Evolutionary conservation across 2,888 invertebrate genomes (phyloP).

Genomic region (Aspidapion aeneum): DNA sequence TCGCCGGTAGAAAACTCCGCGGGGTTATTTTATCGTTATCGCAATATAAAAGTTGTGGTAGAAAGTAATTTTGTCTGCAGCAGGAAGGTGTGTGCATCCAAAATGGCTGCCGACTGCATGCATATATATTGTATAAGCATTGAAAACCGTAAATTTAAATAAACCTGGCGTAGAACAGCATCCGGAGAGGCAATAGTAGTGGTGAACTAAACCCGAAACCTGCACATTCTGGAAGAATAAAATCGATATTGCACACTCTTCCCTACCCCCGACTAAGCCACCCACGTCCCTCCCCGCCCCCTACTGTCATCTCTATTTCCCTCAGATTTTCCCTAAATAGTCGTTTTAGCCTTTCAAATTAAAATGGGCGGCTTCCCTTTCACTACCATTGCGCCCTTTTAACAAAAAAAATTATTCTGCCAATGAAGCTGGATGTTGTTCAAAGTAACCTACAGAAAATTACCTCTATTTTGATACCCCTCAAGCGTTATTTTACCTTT

Average conservation of each 20-base stretch:
- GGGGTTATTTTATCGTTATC: too few species aligned
- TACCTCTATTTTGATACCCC: too few species aligned
- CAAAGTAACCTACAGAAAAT: too few species aligned
- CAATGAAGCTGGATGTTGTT: too few species aligned
- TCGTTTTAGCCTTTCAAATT: neutral
- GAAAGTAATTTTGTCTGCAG: too few species aligned
- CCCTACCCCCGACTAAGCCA: conserved; percentile 26
- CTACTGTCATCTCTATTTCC: neutral
- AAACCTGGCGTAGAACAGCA: neutral
- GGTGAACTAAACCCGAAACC: neutral
- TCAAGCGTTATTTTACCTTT: too few species aligned
- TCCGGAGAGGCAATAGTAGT: neutral
- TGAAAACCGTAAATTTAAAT: neutral
- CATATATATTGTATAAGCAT: neutral
- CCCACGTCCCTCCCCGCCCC: conserved; percentile 7
- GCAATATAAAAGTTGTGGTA: too few species aligned
- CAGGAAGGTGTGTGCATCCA: neutral
- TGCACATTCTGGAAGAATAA: conserved; percentile 13
- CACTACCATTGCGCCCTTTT: too few species aligned
- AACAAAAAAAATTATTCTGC: too few species aligned
- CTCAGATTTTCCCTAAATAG: neutral
- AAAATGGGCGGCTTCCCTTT: neutral
- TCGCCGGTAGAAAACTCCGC: too few species aligned
- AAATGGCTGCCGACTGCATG: neutral
- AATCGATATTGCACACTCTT: conserved; percentile 44